Evolutionary conservation across 1,140 invertebrate genomes (phyloP), one percentile per base, ranked within the genome.

Genomic region (Camponotus pennsylvanicus): DNA sequence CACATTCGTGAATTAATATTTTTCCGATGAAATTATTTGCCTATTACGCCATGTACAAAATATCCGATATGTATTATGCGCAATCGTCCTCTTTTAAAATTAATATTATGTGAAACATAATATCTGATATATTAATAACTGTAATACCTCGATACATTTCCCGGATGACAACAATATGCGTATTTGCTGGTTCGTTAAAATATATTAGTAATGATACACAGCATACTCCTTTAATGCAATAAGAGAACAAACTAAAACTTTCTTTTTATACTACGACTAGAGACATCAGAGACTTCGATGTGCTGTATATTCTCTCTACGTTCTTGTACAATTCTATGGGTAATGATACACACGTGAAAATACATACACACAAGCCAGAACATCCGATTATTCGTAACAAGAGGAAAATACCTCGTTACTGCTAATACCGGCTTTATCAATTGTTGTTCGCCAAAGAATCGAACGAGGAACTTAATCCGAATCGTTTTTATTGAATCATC

Each of bases 1-100:
- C 69, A 55, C 52, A 37, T 61, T 83, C 40, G 69, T 57, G 69
- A 83, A 83, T 83, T 83, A 83, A 83, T 83, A 83, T 83, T 75
- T 52, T 83, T 83, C n/a, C 57, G 57, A 83, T 63, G 27, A 13
- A 83, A 49, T 49, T 83, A 75, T 83, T 73, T 52, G 42, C 2
- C 40, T 61, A n/a, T 21, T 15, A 18, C 8, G 21, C 4, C 27
- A 11, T 5, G 40, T 11, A 5, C 55, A 45, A 45, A 11, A 18
- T 21, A 40, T 73, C 18, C 13, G 32, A 73, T n/a, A 27, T 21
- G 13, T 45, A 6, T 15, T 15, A 75, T 27, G n/a, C 7, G n/a
- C 27, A 71, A 21, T 73, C 71, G 34, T 61, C 11, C 40, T 18
- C 37, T 63, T 21, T 83, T 59, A 61, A 75, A 61, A 61, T 18